Conservation (phyloP, 2,888 invertebrate genomes). For the Orthonychiurus folsomi region DNA sequence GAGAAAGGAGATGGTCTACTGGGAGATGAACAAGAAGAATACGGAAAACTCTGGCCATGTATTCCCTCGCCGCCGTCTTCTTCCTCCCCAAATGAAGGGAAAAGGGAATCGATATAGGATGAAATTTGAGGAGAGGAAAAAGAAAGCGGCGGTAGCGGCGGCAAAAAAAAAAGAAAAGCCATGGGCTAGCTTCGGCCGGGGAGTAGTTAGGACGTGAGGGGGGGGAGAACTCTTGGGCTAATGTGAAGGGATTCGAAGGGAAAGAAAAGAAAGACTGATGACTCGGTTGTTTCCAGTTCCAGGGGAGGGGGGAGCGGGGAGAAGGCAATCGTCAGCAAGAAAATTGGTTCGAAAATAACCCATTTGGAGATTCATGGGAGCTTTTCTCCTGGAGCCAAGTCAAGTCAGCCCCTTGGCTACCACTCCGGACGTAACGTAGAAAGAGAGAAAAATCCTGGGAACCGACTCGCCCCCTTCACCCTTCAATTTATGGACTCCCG, state of each 20-base stretch:
- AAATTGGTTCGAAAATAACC: conserved; percentile 35
- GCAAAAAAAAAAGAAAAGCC: not conserved
- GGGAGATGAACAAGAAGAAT: not conserved
- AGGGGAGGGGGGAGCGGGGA: not conserved
- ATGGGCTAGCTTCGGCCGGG: not conserved
- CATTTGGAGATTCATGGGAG: conserved; percentile 16
- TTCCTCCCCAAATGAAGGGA: not conserved
- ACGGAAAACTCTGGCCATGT: not conserved
- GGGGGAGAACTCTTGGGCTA: no score
- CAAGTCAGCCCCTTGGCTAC: not conserved
- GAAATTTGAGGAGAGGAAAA: conserved; percentile 1
- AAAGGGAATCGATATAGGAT: not conserved
- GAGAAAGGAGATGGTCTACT: not conserved
- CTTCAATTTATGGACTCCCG: not conserved
- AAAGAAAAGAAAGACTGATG: not conserved
- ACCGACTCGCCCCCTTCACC: not conserved
- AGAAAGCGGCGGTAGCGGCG: no score
- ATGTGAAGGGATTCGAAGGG: not conserved
- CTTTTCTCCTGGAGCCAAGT: not conserved
- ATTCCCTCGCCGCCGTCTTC: not conserved
- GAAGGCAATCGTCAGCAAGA: conserved; percentile 39
- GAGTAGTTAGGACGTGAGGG: no score
- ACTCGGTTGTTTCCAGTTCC: not conserved
- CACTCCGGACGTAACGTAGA: no score
- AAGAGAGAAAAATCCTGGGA: not conserved